Conservation (phyloP, 2,113 vertebrate genomes). For the Nannobrachium achirus region DNA sequence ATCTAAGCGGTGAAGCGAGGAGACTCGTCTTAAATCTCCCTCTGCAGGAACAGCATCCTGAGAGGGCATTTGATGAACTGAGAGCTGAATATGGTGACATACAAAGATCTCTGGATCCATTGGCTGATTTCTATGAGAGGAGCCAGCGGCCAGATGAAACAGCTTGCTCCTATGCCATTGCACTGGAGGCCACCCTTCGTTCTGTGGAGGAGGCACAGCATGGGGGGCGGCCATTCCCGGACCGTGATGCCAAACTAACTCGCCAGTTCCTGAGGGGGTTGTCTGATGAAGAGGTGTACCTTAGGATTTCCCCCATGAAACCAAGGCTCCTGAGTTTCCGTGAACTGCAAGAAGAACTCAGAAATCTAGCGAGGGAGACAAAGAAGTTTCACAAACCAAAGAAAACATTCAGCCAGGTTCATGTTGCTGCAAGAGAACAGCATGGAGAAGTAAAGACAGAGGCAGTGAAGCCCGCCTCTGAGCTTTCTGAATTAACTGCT, state of each 20-base stretch:
- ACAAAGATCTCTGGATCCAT: slow-evolving; percentile 3
- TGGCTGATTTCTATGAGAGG: slow-evolving; percentile 28
- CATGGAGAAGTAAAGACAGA: too few relatives aligned
- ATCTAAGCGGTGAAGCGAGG: not conserved
- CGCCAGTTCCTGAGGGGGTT: slow-evolving; percentile 2
- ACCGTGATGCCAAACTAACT: slow-evolving; percentile 12
- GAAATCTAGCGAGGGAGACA: too few relatives aligned
- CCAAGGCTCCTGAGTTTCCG: not conserved
- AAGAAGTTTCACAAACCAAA: too few relatives aligned
- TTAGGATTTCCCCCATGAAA: not conserved
- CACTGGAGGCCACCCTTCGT: slow-evolving; percentile 18
- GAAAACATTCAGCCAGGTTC: too few relatives aligned
- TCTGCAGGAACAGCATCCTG: not conserved
- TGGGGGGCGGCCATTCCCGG: not conserved
- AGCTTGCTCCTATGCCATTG: slow-evolving; percentile 28
- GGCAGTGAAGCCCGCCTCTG: too few relatives aligned
- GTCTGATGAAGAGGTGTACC: too few relatives aligned
- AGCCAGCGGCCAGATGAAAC: slow-evolving; percentile 13
- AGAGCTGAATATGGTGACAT: slow-evolving; percentile 13
- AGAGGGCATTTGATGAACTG: slow-evolving; percentile 20
- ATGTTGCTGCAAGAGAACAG: too few relatives aligned
- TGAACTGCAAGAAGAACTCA: too few relatives aligned
- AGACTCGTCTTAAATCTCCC: not conserved
- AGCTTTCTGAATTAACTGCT: too few relatives aligned
- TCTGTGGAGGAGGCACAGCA: not conserved